Evolutionary conservation across 2,888 invertebrate species (phyloP).

Genomic region (Eutolmus rufibarbis): DNA sequence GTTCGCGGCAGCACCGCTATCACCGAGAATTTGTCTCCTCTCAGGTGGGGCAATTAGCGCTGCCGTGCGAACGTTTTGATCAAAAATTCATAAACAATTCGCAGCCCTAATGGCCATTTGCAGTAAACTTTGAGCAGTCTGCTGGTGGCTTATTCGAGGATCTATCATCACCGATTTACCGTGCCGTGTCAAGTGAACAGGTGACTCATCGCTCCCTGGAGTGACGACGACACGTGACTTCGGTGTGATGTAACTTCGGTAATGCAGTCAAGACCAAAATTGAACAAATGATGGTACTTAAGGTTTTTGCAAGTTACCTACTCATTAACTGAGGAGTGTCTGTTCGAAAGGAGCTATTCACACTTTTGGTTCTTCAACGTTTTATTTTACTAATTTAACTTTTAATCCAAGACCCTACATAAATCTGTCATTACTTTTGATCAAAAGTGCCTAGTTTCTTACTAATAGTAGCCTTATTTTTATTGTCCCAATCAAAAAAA

Average conservation of each 20-base stretch:
- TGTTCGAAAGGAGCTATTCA: no score
- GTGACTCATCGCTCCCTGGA: background rate
- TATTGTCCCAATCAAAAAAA: no score
- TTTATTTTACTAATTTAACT: no score
- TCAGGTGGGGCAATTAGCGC: slow-evolving; percentile 1
- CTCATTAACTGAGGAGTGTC: no score
- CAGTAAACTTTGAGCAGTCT: background rate
- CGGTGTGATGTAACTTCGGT: background rate
- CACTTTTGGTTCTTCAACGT: no score
- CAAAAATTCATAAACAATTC: slow-evolving; percentile 10
- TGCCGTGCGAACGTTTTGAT: background rate
- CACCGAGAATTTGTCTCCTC: background rate
- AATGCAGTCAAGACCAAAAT: no score
- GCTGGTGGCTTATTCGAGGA: background rate
- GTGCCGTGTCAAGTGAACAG: background rate
- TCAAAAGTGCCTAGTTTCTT: no score
- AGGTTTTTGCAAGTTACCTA: no score
- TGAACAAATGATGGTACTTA: no score
- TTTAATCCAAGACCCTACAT: no score
- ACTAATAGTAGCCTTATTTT: no score
- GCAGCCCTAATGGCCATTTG: background rate
- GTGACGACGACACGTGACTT: background rate
- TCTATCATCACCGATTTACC: background rate
- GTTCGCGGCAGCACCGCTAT: background rate
- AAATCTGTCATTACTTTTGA: no score